Base-by-base conservation (phyloP, 2,888 invertebrate species). In the Sepiola atlantica region DNA sequence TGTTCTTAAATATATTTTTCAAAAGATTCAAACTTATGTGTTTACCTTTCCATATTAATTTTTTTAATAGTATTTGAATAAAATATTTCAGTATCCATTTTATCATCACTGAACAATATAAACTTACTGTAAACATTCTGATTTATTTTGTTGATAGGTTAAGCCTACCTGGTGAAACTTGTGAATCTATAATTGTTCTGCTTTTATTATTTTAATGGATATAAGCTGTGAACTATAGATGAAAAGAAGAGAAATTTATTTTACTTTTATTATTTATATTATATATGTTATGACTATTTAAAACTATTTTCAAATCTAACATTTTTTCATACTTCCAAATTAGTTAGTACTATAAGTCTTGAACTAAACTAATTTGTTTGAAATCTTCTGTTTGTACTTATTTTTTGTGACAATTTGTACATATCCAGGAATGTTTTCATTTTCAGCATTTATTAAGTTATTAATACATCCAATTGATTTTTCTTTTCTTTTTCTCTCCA, bases 381-480 rank as follows among this genome's bases (percentile, higher is more conserved):
- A 77, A 77, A 77, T 32, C 16, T 4, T 16, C n/a, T 77, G 77
- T 77, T 77, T 77, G 32, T 32, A 12, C n/a, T 77, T n/a, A 8
- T n/a, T 77, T 77, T n/a, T 32, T 77, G 77, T n/a, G 16, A 77
- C n/a, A n/a, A n/a, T 77, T n/a, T 77, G n/a, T 77, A 32, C 77
- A 77, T 77, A 77, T 77, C 77, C 77, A 12, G 77, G 18, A 32
- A 77, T 77, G 12, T 77, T 77, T 77, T 77, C 14, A 32, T 77
- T 77, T 77, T 77, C 77, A 77, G 77, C 32, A 77, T 77, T 77
- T 77, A n/a, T n/a, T 77, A n/a, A 77, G n/a, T n/a, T 77, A 77
- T 77, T 77, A 77, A 77, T 77, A 21, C 77, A 77, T 77, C n/a
- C 77, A 77, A 77, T 77, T 77, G 77, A 77, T 77, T 77, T 77